Evolutionary conservation across 2,888 invertebrate species (phyloP), one percentile per base, ranked within the genome.

Genomic region (Dynastes grantii): DNA sequence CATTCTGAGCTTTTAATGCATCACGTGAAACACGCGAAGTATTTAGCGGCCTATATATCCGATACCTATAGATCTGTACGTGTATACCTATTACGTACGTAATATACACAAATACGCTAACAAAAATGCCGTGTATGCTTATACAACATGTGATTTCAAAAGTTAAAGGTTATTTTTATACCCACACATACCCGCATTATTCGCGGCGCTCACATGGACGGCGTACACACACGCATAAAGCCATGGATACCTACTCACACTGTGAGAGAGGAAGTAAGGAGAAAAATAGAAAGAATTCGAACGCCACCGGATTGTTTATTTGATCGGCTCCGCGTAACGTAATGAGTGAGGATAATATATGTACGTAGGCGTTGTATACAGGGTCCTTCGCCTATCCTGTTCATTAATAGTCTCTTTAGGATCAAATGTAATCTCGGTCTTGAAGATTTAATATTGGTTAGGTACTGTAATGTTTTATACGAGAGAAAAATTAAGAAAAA

Each of bases 131-230:
- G 61, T 61, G 73, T 75, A 63, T 75, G 45, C 61, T 61, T 75
- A 68, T 68, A 75, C 73, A 75, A 63, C 73, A 45, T 75, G 73
- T 75, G 73, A 75, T 75, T 75, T 75, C 63, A 75, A 75, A 75
- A 75, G 73, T 73, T 49, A 49, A 68, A 68, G 51, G 61, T 61
- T 75, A 75, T 75, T 75, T 75, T 75, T 75, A 75, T 27, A 49
- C 51, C 51, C 68, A 40, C 68, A 68, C 68, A 68, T 51, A 27
- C 68, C 16, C 22, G 68, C 49, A 49, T 75, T 75, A 61, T 75
- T 75, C 61, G 73, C 63, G 49, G 45, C 61, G 45, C 68, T 22
- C 68, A 51, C 27, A 55, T 6, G 8, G 22, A 58, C 8, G 16
- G 22, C 27, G 8, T 22, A 58, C 22, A 22, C 22, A 55, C 55